Evolutionary conservation across 2,888 invertebrate genomes (phyloP), one percentile per base, ranked within the genome.

Genomic region (Galerucella calmariensis): DNA sequence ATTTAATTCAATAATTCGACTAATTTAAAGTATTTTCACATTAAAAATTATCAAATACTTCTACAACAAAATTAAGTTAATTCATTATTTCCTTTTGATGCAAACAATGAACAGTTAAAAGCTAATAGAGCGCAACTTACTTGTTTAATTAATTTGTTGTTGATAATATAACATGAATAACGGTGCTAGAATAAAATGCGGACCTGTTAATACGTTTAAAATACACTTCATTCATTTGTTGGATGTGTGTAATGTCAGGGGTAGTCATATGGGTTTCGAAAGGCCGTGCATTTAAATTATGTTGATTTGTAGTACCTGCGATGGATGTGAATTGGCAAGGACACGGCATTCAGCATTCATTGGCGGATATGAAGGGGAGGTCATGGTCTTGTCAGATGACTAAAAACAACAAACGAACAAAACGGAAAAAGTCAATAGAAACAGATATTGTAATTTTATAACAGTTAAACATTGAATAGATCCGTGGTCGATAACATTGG

Each of bases 251-350:
- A 56, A 20, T 56, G 56, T 56, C 56, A 58, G 58, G 68, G 68
- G 68, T 68, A 68, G 68, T 68, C 68, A 58, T 68, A 68, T 68
- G 68, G 68, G 48, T 12, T 67, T 56, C 56, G 56, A 56, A 56
- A 56, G 56, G 20, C 56, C 27, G 58, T 58, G 68, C 35, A 56
- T 68, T 68, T 68, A 68, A 68, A 68, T 58, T 68, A 67, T 56
- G 68, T 68, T 68, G 24, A 56, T 67, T 41, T 63, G 20, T 68
- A 68, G 58, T 68, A 68, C 68, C 68, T 68, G 68, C 58, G 56
- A 56, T 56, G 56, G 56, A 68, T 58, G 67, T 53, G 67, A 44
- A 44, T 68, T 68, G 41, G 41, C 68, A 68, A 68, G 68, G 68
- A 68, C 68, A 68, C 51, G 68, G 56, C 24, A 53, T 67, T 41